Conservation (phyloP, 2,888 invertebrate genomes). For the Cabera pusaria region DNA sequence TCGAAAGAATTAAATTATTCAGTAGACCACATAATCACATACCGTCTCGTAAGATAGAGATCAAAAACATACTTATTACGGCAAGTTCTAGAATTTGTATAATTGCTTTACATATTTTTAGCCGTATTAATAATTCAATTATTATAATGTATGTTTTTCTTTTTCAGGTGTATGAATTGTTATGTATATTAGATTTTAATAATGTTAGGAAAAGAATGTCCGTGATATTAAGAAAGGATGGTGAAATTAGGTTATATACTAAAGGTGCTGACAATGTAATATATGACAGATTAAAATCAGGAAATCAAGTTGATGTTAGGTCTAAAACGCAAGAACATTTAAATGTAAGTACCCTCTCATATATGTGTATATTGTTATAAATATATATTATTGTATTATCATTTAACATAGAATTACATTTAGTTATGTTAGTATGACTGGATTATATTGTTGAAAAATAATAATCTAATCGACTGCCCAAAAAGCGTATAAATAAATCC, state of each 20-base stretch:
- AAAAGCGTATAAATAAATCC: no score
- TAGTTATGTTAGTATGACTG: no score
- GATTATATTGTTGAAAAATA: no score
- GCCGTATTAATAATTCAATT: no score
- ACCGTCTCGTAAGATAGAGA: no score
- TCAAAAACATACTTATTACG: no score
- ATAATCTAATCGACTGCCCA: no score
- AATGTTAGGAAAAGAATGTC: conserved; percentile 99
- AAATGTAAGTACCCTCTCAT: conserved; percentile 87
- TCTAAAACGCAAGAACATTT: conserved; percentile 95
- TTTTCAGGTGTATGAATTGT: conserved; percentile 94
- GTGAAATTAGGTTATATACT: conserved; percentile 94
- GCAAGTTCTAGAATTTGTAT: no score
- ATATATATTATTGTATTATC: no score
- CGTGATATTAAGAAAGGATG: conserved; percentile 93
- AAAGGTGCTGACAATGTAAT: conserved; percentile 99
- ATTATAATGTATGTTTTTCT: conserved; percentile 29
- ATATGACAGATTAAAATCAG: conserved; percentile 92
- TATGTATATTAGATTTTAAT: conserved; percentile 99
- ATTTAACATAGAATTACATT: no score
- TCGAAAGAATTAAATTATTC: no score
- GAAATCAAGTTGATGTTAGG: conserved; percentile 89
- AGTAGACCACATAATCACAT: no score
- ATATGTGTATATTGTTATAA: background rate
- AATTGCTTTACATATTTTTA: background rate